Conservation (phyloP, 2,113 vertebrate genomes). For the Neodon shergylaensis region DNA sequence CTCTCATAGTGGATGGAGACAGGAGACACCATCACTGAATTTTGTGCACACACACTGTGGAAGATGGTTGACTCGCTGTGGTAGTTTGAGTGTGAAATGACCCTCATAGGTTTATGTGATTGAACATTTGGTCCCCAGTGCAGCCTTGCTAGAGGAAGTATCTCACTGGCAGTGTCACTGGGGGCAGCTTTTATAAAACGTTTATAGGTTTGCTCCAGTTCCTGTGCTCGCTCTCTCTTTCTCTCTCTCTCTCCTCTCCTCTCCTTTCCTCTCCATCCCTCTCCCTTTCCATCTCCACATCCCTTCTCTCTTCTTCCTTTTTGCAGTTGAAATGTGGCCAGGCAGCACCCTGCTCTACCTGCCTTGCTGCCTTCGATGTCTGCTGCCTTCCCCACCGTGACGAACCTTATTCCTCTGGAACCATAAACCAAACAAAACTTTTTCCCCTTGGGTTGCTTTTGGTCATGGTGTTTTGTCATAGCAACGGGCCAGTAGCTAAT, state of each 20-base stretch:
- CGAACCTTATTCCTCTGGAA: neutral
- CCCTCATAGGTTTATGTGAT: neutral
- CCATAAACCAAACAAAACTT: neutral
- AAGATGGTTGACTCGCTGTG: fast-evolving
- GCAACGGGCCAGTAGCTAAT: neutral
- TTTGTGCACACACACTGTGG: neutral
- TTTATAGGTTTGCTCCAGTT: no score
- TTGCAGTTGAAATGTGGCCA: neutral
- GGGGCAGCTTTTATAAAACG: neutral
- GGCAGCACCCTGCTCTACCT: neutral
- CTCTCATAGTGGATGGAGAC: fast-evolving
- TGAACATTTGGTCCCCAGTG: neutral
- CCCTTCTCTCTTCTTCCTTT: neutral
- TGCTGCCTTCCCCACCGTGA: neutral
- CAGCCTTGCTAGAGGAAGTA: neutral
- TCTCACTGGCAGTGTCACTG: neutral
- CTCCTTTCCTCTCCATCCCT: no score
- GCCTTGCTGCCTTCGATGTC: neutral
- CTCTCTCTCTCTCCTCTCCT: neutral
- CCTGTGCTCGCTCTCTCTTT: fast-evolving
- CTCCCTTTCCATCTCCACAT: neutral
- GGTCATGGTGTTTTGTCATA: neutral
- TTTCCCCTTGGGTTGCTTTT: neutral
- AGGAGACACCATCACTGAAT: fast-evolving
- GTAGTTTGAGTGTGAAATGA: neutral